Evolutionary conservation across 2,797 vertebrate species (phyloP).

Genomic region (Morelia viridis): DNA sequence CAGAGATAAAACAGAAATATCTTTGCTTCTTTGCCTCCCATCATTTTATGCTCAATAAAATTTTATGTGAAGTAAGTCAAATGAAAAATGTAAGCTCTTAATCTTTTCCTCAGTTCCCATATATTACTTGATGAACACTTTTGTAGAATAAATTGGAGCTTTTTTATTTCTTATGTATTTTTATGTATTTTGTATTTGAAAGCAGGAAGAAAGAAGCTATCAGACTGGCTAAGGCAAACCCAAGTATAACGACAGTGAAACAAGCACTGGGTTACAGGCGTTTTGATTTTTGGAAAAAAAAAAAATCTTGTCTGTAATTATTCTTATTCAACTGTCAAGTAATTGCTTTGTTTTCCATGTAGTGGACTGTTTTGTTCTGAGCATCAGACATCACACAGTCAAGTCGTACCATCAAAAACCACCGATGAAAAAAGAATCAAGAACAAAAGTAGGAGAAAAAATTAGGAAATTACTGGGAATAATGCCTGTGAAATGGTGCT

Average conservation of each 20-base stretch:
- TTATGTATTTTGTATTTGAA: constrained; percentile 58
- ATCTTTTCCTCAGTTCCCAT: constrained; percentile 69
- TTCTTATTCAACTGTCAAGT: not conserved
- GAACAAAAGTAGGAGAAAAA: not conserved
- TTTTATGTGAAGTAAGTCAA: constrained; percentile 75
- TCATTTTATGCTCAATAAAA: constrained; percentile 74
- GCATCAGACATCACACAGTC: not conserved
- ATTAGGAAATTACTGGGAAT: not conserved
- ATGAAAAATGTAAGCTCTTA: constrained; percentile 76
- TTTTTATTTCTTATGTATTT: constrained; percentile 61
- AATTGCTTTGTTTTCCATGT: not conserved
- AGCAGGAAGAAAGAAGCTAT: constrained; percentile 48
- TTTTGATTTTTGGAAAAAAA: constrained; percentile 12
- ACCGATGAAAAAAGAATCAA: not conserved
- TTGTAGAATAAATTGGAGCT: constrained; percentile 66
- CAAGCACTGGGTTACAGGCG: constrained; percentile 6
- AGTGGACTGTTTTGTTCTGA: not conserved
- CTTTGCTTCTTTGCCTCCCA: constrained; percentile 67
- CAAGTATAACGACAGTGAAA: not conserved
- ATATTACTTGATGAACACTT: constrained; percentile 71
- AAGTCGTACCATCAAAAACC: not conserved
- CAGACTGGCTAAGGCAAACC: constrained; percentile 26
- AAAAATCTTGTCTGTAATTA: not conserved
- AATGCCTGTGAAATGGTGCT: not conserved
- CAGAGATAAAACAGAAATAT: constrained; percentile 75